phyloP scores from a whole-genome alignment of 2,797 vertebrate species.

The Orestias chungarensis region DNA sequence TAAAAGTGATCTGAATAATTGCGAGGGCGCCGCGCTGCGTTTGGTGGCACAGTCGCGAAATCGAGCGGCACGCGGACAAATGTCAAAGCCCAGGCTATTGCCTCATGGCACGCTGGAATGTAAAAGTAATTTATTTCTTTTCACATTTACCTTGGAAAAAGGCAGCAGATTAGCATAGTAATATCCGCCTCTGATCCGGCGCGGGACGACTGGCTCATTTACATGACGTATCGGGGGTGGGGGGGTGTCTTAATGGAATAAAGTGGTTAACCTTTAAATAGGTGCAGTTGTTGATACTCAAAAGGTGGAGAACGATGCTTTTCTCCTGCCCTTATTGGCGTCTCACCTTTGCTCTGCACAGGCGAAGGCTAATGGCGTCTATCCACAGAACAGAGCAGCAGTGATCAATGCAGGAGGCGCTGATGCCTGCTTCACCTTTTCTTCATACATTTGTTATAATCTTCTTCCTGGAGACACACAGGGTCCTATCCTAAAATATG shows the following conservation, averaged over 20 bases:
- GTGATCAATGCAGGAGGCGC: constrained; percentile 6
- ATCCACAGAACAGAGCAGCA: constrained; percentile 11
- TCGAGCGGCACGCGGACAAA: constrained; percentile 61
- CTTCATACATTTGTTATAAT: not conserved
- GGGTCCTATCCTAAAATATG: not conserved
- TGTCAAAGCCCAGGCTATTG: constrained; percentile 69
- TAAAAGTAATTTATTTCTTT: constrained; percentile 79
- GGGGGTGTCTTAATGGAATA: constrained; percentile 62
- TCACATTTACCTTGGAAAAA: constrained; percentile 82
- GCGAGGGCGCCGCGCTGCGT: constrained; percentile 7
- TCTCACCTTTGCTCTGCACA: constrained; percentile 58
- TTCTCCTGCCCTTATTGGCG: constrained; percentile 27
- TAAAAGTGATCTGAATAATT: constrained; percentile 30
- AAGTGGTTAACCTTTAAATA: constrained; percentile 78
- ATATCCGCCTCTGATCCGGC: constrained; percentile 66
- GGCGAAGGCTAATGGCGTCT: constrained; percentile 14
- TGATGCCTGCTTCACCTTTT: constrained; percentile 16
- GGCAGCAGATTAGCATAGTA: constrained; percentile 79
- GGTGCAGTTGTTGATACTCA: constrained; percentile 65
- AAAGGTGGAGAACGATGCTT: constrained; percentile 57
- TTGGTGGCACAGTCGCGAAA: constrained; percentile 24
- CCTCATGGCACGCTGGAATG: constrained; percentile 54
- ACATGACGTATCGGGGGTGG: constrained; percentile 68
- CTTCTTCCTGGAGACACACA: not conserved
- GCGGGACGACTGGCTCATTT: constrained; percentile 70